A percentile compares a stretch with the other conserved stretches of the same genome.
These are phyloP conservation scores for Drosophila tropicalis DNA, from an alignment of 1,140 invertebrate genomes.

Conservation along the genomic window DNA sequence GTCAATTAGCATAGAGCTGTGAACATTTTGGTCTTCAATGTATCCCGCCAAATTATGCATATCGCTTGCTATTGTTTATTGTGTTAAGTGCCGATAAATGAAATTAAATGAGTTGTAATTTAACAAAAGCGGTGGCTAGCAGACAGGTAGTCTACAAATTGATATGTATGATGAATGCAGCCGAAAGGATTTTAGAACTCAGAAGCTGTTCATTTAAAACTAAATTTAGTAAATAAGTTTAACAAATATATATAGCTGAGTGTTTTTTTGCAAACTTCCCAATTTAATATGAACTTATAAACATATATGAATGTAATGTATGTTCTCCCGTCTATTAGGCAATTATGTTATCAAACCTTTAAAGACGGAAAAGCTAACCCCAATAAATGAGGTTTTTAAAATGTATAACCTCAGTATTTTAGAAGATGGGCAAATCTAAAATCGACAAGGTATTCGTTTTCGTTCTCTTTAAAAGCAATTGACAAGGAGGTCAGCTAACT, in stretches of 20 bases:
- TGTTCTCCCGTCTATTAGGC: neutral
- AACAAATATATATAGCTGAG: too few relatives aligned
- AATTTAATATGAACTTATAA: too few relatives aligned
- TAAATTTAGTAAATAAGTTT: too few relatives aligned
- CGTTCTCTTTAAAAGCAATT: constrained; percentile 11
- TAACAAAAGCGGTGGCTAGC: constrained; percentile 38
- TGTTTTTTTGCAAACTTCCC: too few relatives aligned
- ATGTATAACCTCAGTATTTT: too few relatives aligned
- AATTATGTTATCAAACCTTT: too few relatives aligned
- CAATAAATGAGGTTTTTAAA: too few relatives aligned
- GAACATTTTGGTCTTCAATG: constrained; percentile 14
- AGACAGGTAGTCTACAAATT: neutral
- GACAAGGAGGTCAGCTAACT: constrained; percentile 13
- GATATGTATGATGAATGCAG: neutral
- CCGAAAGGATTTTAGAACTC: too few relatives aligned
- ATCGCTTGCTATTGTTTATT: constrained; percentile 35
- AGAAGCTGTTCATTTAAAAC: too few relatives aligned
- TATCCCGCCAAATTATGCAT: constrained; percentile 33
- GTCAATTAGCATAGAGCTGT: constrained; percentile 55
- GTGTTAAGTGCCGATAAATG: constrained; percentile 58
- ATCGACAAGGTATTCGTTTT: constrained; percentile 22
- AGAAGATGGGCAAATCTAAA: neutral
- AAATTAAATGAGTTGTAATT: constrained; percentile 52
- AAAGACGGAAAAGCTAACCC: too few relatives aligned
- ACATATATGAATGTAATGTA: neutral